Percentiles rank a stretch among this genome's conserved stretches.
Conservation (phyloP, 2,797 vertebrate genomes). For the Fringilla coelebs region DNA sequence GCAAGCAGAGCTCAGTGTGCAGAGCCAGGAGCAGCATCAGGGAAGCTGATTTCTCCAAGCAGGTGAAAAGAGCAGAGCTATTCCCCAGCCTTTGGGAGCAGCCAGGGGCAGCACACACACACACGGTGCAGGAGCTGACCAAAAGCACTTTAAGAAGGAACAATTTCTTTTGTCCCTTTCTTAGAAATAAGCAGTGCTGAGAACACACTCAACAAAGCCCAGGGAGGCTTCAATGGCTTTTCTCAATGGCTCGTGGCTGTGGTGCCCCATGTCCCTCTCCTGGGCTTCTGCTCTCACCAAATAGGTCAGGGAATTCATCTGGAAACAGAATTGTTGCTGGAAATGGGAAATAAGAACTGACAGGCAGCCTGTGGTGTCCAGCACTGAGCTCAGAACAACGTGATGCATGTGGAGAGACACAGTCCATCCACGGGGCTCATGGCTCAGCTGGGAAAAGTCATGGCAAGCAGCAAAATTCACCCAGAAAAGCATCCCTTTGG, state of each 20-base stretch:
- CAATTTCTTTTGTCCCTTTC: background rate
- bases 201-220: background rate
- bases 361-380: background rate
- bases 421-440: background rate
- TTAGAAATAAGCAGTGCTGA: background rate
- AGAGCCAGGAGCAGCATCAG: background rate
- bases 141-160: background rate
- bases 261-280: background rate
- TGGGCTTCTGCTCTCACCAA: background rate
- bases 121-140: fast-evolving
- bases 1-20: background rate
- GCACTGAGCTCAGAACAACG: fast-evolving
- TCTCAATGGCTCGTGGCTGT: background rate
- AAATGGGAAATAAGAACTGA: background rate
- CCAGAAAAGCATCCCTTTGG: background rate
- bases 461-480: background rate
- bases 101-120: fast-evolving
- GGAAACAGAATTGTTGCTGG: background rate
- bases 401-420: background rate
- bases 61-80: background rate
- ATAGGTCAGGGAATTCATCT: background rate
- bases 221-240: background rate
- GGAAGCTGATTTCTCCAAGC: background rate
- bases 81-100: background rate
- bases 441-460: background rate